These are phyloP conservation scores for Zoanthus sansibaricus DNA, from an alignment of 92 coral and sea anemone genomes.

Conservation along the genomic window DNA sequence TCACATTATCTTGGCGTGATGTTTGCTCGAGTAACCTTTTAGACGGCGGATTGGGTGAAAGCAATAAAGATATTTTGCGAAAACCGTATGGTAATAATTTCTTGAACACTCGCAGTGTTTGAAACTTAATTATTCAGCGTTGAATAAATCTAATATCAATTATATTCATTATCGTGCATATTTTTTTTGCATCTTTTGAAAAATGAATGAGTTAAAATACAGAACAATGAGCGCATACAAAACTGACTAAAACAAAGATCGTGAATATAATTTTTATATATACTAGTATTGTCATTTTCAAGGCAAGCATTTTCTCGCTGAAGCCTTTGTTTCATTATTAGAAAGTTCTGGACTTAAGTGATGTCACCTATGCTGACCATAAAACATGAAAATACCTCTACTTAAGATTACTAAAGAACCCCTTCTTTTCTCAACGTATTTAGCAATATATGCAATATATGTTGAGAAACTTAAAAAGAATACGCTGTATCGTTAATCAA, in stretches of 20 bases:
- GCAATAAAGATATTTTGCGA: not conserved
- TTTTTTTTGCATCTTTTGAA: constrained; percentile 14
- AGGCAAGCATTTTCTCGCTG: too few species aligned
- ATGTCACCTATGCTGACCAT: too few species aligned
- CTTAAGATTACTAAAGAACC: too few species aligned
- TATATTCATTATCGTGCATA: not conserved
- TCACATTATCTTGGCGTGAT: not conserved
- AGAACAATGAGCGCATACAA: not conserved
- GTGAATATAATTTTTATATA: not conserved
- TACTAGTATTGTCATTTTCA: too few species aligned
- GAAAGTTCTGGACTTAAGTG: too few species aligned
- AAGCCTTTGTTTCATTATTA: too few species aligned
- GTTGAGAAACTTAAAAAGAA: too few species aligned
- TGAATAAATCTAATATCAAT: not conserved
- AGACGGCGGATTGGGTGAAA: not conserved
- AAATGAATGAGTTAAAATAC: constrained; percentile 17
- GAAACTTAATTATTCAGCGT: not conserved
- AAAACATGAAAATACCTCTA: too few species aligned
- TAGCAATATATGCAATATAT: too few species aligned
- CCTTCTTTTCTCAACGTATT: too few species aligned
- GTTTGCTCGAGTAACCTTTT: not conserved
- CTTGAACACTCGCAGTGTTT: not conserved
- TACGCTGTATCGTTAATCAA: too few species aligned
- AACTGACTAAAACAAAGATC: not conserved
- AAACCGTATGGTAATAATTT: not conserved